Evolutionary conservation across 2,888 invertebrate species (phyloP).

Genomic region (Agelastica alni): DNA sequence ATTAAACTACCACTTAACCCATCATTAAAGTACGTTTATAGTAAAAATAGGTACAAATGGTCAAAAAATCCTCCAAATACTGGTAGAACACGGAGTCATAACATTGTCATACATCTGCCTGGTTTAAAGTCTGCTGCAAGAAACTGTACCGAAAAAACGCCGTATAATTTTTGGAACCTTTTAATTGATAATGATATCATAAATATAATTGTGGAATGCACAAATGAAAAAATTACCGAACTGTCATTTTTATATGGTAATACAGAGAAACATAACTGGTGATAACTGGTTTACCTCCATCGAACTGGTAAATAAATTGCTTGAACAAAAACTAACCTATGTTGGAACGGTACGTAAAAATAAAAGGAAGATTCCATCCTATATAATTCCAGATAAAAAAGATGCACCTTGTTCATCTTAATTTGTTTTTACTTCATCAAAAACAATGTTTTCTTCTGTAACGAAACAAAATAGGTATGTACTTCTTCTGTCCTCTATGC

Average conservation of each 20-base stretch:
- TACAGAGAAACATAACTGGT: not conserved
- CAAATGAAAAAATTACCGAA: not conserved
- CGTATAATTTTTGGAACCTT: not conserved
- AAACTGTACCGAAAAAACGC: not conserved
- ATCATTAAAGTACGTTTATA: no score
- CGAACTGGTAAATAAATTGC: not conserved
- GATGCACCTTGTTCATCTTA: not conserved
- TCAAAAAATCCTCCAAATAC: not conserved
- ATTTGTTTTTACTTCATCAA: not conserved
- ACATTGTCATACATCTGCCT: not conserved
- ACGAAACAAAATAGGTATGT: slow-evolving; percentile 1
- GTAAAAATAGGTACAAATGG: not conserved
- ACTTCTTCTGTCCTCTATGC: not conserved
- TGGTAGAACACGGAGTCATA: not conserved
- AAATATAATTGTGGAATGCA: not conserved
- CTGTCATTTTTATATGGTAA: not conserved
- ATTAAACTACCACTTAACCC: no score
- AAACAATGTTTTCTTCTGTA: not conserved
- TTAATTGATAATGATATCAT: no score
- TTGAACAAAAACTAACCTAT: not conserved
- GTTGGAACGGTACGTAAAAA: not conserved
- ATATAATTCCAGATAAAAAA: not conserved
- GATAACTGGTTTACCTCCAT: not conserved
- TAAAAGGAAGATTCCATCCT: not conserved
- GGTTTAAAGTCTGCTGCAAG: not conserved